Evolutionary conservation across 2,113 vertebrate genomes (phyloP), one percentile per base, ranked within the genome.

Genomic region (Vicugna pacos): DNA sequence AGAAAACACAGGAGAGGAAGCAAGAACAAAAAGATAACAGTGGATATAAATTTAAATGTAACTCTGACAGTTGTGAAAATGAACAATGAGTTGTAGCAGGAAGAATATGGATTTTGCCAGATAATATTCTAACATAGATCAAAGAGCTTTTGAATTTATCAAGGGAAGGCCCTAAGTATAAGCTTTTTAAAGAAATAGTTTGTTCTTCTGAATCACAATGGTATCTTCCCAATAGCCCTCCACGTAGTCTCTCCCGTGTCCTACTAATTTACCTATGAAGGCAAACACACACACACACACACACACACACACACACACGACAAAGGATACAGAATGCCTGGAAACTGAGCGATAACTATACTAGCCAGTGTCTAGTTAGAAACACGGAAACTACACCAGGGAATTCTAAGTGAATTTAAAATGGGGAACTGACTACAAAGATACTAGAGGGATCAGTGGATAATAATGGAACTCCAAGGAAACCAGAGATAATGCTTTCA

Each of bases 51-150:
- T 76, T 48, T 79, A 70, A 91, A 93, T 76, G 16, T 54, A 84
- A 77, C 22, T 77, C 9, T 86, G 76, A 94, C 50, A 94, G 42
- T 35, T 82, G n/a, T 6, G 26, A 91, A 96, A 73, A 81, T 70
- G n/a, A 28, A 84, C 94, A 96, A 60, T 69, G 32, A 73, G 19
- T 83, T 92, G 32, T 62, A 89, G 56, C 11, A 38, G 81, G 24
- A 94, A 54, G 8, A 67, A n/a, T 8, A 94, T 16, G 82, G 52
- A 89, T 38, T 67, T 93, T 77, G 19, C 30, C 56, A n/a, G n/a
- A 42, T 65, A 81, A 50, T 81, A 89, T 81, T 72, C 1, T 64
- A 77, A 48, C 0, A 58, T 50, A 79, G n/a, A 67, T 94, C 16
- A 81, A 28, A 54, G 13, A 62, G 8, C 15, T 28, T 77, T 88